phyloP scores from a whole-genome alignment of 2,797 vertebrate genomes.

The Melanitta fusca region DNA sequence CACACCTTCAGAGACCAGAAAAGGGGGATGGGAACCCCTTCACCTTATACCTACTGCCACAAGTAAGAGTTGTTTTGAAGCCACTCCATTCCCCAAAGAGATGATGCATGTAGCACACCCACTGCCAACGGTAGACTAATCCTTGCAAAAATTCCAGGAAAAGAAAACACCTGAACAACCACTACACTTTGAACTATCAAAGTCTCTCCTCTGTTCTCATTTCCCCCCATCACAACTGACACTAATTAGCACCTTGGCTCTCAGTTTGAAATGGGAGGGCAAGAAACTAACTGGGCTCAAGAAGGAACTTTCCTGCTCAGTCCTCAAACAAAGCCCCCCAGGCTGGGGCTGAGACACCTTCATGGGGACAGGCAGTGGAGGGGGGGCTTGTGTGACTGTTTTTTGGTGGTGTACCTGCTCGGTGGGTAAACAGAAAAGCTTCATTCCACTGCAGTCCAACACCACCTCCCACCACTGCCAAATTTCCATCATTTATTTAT shows the following conservation, averaged over 20 bases:
- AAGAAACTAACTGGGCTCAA: neutral
- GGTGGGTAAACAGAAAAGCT: constrained; percentile 55
- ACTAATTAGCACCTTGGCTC: constrained; percentile 45
- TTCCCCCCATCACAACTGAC: constrained; percentile 11
- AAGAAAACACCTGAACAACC: neutral
- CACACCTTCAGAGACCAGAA: neutral
- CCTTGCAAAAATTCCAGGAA: constrained; percentile 10
- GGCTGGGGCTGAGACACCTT: neutral
- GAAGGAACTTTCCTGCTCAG: neutral
- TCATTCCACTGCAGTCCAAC: constrained; percentile 3
- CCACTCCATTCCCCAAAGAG: neutral
- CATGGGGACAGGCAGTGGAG: neutral
- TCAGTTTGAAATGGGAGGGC: constrained; percentile 25
- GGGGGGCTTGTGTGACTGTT: neutral
- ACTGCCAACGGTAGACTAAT: neutral
- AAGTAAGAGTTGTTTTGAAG: neutral
- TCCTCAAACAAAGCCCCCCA: neutral
- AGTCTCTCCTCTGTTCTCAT: constrained; percentile 41
- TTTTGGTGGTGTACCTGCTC: neutral
- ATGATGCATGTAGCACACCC: neutral
- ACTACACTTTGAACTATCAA: constrained; percentile 30
- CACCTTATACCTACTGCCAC: neutral
- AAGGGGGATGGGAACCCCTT: neutral
- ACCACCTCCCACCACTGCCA: constrained; percentile 29
- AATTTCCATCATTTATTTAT: constrained; percentile 62